Evolutionary conservation across 2,888 invertebrate genomes (phyloP).

Genomic region (Aleiodes testaceus): DNA sequence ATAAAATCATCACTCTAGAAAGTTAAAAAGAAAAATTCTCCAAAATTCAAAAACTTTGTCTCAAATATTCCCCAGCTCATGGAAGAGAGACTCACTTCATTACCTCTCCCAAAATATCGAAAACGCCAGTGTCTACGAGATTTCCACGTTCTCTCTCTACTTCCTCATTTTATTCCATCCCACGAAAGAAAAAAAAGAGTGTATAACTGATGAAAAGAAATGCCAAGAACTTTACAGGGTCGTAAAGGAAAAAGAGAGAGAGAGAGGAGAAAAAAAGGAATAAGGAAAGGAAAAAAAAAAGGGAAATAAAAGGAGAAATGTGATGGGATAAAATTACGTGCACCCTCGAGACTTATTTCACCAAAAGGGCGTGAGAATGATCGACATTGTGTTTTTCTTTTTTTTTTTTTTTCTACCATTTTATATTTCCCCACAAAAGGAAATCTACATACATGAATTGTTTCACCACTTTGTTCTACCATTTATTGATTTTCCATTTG

Average conservation of each 20-base stretch:
- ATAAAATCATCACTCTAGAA: too few relatives aligned
- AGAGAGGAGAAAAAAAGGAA: slow-evolving; percentile 8
- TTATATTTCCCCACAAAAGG: slow-evolving; percentile 18
- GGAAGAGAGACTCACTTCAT: too few relatives aligned
- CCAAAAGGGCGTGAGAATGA: slow-evolving; percentile 40
- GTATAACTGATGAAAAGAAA: slow-evolving; percentile 26
- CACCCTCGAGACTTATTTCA: slow-evolving; percentile 25
- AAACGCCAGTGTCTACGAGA: too few relatives aligned
- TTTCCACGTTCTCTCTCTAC: slow-evolving; percentile 4
- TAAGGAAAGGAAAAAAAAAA: not conserved
- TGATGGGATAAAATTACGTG: slow-evolving; percentile 40
- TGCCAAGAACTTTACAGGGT: slow-evolving; percentile 35
- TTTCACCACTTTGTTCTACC: not conserved
- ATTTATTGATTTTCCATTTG: slow-evolving; percentile 4
- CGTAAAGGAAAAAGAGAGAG: slow-evolving; percentile 32
- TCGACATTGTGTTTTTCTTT: slow-evolving; percentile 35
- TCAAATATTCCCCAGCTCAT: too few relatives aligned
- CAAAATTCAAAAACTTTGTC: too few relatives aligned
- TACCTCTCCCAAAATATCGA: too few relatives aligned
- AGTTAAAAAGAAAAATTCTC: too few relatives aligned
- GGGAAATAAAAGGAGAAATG: slow-evolving; percentile 33
- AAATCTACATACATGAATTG: slow-evolving; percentile 31
- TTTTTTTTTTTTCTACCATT: slow-evolving; percentile 22
- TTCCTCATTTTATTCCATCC: slow-evolving; percentile 25
- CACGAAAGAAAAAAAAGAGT: slow-evolving; percentile 33